Evolutionary conservation across 2,888 invertebrate genomes (phyloP).

Genomic region (Leptinotarsa peninsularis): DNA sequence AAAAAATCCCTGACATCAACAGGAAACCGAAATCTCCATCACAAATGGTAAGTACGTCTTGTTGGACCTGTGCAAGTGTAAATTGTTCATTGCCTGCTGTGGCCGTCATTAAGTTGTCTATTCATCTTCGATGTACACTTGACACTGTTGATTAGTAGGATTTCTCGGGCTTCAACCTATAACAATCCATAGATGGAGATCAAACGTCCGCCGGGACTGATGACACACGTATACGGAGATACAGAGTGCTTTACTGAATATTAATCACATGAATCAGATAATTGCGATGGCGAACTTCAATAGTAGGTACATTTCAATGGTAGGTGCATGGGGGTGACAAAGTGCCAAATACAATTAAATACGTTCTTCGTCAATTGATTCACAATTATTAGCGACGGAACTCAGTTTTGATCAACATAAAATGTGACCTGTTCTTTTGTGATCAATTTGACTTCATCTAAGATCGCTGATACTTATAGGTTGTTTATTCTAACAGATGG

Average conservation of each 20-base stretch:
- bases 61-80: background rate
- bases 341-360: too few relatives aligned
- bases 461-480: too few relatives aligned
- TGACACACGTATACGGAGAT: conserved; percentile 6
- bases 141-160: conserved; percentile 4
- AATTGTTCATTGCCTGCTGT: background rate
- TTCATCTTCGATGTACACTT: conserved; percentile 10
- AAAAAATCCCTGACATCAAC: conserved; percentile 67
- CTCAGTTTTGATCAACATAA: too few relatives aligned
- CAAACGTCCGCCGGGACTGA: conserved; percentile 24
- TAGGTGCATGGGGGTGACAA: too few relatives aligned
- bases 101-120: conserved; percentile 29
- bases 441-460: too few relatives aligned
- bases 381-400: too few relatives aligned
- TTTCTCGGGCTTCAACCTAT: conserved; percentile 5
- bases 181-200: conserved; percentile 20
- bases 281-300: background rate
- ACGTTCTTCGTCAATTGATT: too few relatives aligned
- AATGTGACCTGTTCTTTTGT: too few relatives aligned
- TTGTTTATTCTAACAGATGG: too few relatives aligned
- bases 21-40: conserved; percentile 88
- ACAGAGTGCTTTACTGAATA: conserved; percentile 21
- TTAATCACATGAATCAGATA: conserved; percentile 11
- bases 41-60: conserved; percentile 85
- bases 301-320: background rate